Evolutionary conservation across 2,888 invertebrate genomes (phyloP), one percentile per base, ranked within the genome.

Genomic region (Ophion ventricosus): DNA sequence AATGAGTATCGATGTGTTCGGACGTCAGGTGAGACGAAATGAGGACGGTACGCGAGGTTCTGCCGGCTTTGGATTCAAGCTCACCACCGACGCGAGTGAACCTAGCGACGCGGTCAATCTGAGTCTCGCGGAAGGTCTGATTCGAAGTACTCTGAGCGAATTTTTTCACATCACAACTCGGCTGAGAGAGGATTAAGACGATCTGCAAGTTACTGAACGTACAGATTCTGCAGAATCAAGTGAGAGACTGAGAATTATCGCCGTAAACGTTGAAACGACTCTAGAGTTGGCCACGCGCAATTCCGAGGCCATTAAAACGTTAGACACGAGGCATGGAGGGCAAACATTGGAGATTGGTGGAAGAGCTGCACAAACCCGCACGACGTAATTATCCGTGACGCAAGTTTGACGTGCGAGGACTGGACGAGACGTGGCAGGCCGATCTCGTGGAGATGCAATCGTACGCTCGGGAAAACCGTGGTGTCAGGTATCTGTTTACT

Each of bases 371-470:
- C 88, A 29, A 88, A 87, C 88, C 90, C 29, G 92, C 91, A 49
- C 87, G 93, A 67, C 88, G 86, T 83, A 93, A 93, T 88, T 92
- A 92, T 88, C 87, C 84, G 40, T 7, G 29, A 29, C 86, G 93
- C 73, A 76, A 86, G 64, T 91, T 91, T 43, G 88, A 92, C 25
- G 87, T 92, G 59, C 91, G 91, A 85, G n/a, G 90, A 63, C 86
- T 93, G 10, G 90, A 93, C 88, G 93, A 94, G 85, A 88, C 93
- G 20, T 93, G 92, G 93, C 94, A 94, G 90, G 91, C 91, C 7
- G 93, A 94, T 90, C 87, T 93, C 35, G 92, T 91, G 7, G 91
- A 91, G 81, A 90, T 92, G 90, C 80, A 77, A 25, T 59, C 85
- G 29, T 91, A 89, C 89, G 73, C 91, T 25, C 85, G 83, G 56